Conservation (phyloP, 2,797 vertebrate genomes). For the Alfaro cultratus region DNA sequence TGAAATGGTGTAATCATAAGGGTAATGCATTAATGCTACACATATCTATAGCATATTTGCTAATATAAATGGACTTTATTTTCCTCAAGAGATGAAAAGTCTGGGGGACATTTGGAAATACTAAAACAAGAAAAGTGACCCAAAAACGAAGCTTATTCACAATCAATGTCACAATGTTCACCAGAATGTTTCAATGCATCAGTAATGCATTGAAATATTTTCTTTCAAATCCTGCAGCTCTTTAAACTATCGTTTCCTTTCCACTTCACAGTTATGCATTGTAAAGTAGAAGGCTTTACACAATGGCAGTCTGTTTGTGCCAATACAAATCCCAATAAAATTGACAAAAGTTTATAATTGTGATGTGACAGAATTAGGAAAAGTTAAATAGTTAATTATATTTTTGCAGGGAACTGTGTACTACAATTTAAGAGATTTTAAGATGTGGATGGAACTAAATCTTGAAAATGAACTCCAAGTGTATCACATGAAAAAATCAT, state of each 20-base stretch:
- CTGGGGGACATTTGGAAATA: not conserved
- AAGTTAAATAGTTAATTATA: not conserved
- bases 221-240: not conserved
- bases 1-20: not conserved
- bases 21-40: not conserved
- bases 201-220: not conserved
- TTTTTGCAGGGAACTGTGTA: not conserved
- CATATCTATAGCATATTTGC: not conserved
- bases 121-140: not conserved
- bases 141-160: not conserved
- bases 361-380: not conserved
- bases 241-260: not conserved
- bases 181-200: not conserved
- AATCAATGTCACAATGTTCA: not conserved
- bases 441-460: not conserved
- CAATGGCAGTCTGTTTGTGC: not conserved
- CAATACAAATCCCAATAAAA: not conserved
- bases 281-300: not conserved
- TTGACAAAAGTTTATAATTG: not conserved
- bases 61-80: not conserved
- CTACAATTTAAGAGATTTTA: not conserved
- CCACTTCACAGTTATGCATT: not conserved
- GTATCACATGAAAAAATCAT: conserved; percentile 5
- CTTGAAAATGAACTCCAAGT: conserved; percentile 21
- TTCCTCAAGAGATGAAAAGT: not conserved